Base-by-base conservation (phyloP, 2,888 invertebrate species). In the Scaeva pyrastri region DNA sequence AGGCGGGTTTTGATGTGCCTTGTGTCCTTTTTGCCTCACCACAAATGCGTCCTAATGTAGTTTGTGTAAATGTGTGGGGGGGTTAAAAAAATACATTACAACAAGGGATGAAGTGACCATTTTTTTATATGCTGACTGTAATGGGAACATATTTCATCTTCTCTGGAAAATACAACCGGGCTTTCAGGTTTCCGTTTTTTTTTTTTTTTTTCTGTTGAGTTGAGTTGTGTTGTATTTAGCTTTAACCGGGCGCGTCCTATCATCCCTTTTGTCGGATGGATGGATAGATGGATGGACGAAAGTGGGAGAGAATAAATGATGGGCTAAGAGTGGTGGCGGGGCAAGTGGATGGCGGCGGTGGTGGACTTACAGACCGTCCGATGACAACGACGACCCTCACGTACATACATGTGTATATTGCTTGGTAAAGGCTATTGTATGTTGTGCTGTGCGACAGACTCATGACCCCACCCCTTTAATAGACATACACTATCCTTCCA, bases 111-210 rank as follows among this genome's bases (percentile, higher is more conserved):
- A 88, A 87, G 87, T 88, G 86, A 82, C 88, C 88, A 83, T 87
- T 88, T 88, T 88, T 64, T 79, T 84, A 31, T 84, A 31, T 74
- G 81, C 74, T 74, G 77, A 82, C 79, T 82, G 82, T 87, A 88
- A 87, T 88, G 82, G 82, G 76, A 82, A 83, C 82, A 88, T 88
- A 88, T 88, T 88, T 88, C 86, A 88, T 86, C 83, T 55, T 66
- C 68, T 21, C 1, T 39, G 10, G 23, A 36, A 72, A 80, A 77
- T 70, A 55, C 48, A 64, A 64, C 55, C 64, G 72, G 72, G 72
- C 19, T 56, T 70, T 56, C 26, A 55, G 19, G 31, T 36, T 68
- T 58, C n/a, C n/a, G n/a, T 72, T 50, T 31, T 45, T 48, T 50
- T 16, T 48, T 66, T 62, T 70, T 62, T 82, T 26, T 31, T 5